A percentile compares a stretch with the other conserved stretches of the same genome.
Conservation (phyloP, 2,113 vertebrate genomes). For the Macquaria ambigua region DNA sequence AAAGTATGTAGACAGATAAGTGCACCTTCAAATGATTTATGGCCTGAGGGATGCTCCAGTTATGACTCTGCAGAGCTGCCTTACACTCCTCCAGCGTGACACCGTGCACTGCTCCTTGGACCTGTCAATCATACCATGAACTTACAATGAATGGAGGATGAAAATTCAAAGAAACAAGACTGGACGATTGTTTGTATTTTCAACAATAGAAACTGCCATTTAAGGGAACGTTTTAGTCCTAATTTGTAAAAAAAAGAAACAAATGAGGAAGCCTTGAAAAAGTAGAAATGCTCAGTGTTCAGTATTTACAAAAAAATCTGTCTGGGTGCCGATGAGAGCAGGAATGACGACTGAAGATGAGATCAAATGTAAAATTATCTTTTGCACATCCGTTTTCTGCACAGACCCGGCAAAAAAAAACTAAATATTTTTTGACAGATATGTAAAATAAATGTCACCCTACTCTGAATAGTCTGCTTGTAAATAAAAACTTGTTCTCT, state of each 20-base stretch:
- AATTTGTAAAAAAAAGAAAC: background rate
- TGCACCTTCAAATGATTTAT: conserved; percentile 92
- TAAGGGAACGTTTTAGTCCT: background rate
- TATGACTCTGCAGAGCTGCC: conserved; percentile 89
- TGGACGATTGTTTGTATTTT: background rate
- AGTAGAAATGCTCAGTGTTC: background rate
- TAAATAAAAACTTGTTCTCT: background rate
- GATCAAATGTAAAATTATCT: background rate
- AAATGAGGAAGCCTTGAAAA: too few relatives aligned
- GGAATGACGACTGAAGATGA: background rate
- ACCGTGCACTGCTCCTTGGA: conserved; percentile 94
- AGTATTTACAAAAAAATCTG: background rate
- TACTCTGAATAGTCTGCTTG: background rate
- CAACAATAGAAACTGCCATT: background rate
- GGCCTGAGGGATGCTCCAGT: conserved; percentile 89
- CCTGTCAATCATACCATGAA: conserved; percentile 77
- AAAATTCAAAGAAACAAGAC: background rate
- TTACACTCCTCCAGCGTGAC: conserved; percentile 96
- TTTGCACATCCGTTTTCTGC: background rate
- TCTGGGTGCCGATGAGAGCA: background rate
- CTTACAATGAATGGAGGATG: background rate
- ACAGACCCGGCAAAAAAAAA: too few relatives aligned
- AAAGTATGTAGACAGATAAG: background rate
- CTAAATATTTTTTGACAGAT: too few relatives aligned
- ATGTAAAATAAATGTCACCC: background rate